Evolutionary conservation across 1,140 invertebrate genomes (phyloP).

Genomic region (Diorhabda carinulata): DNA sequence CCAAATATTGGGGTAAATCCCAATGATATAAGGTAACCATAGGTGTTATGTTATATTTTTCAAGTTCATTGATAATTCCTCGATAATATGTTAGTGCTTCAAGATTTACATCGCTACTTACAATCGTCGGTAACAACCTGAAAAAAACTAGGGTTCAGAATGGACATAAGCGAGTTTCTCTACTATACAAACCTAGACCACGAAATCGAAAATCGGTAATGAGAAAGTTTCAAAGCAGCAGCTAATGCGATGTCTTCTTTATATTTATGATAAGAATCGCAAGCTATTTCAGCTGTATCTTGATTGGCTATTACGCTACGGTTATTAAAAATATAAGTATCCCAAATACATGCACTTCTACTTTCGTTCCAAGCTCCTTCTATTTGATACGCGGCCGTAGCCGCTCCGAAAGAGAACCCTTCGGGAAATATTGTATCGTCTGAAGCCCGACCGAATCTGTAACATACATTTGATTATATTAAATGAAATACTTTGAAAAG

Average conservation of each 20-base stretch:
- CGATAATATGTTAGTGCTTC: constrained; percentile 57
- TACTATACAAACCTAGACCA: constrained; percentile 4
- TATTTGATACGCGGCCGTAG: constrained; percentile 44
- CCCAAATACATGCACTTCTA: constrained; percentile 53
- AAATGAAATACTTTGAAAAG: too few species aligned
- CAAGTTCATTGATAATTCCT: constrained; percentile 56
- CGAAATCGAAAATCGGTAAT: constrained; percentile 12
- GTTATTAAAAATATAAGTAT: constrained; percentile 32
- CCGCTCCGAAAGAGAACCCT: constrained; percentile 39
- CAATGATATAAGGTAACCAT: constrained; percentile 49
- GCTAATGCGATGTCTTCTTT: constrained; percentile 6
- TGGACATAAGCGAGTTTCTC: not conserved
- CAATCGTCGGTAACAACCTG: constrained; percentile 4
- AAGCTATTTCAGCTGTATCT: not conserved
- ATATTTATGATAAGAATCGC: constrained; percentile 9
- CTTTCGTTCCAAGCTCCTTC: constrained; percentile 35
- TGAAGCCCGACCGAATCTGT: too few species aligned
- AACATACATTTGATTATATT: too few species aligned
- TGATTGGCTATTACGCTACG: not conserved
- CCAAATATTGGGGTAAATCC: constrained; percentile 40
- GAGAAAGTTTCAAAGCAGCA: not conserved
- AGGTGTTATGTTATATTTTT: constrained; percentile 45
- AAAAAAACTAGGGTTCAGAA: not conserved
- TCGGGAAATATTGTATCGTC: constrained; percentile 22
- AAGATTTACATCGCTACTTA: not conserved